Conservation (phyloP, 2,888 invertebrate genomes). For the Hoplodrina blanda region DNA sequence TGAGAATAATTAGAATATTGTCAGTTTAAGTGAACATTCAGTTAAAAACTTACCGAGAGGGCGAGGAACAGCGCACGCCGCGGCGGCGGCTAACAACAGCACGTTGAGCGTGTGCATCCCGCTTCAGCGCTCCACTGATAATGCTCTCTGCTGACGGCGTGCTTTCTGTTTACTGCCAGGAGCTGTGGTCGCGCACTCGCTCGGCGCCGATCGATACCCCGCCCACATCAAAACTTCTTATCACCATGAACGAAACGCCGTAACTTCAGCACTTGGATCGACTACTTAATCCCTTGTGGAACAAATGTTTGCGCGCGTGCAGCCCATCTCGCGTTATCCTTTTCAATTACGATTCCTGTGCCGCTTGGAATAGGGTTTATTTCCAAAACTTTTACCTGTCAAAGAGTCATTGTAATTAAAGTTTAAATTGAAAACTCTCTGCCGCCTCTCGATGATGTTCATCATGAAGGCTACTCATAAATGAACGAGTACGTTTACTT, state of each 20-base stretch:
- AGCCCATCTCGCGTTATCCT: slow-evolving; percentile 47
- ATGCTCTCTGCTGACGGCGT: slow-evolving; percentile 63
- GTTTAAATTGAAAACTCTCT: slow-evolving; percentile 44
- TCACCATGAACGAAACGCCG: slow-evolving; percentile 60
- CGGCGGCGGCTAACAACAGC: slow-evolving; percentile 71
- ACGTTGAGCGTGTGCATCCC: slow-evolving; percentile 77
- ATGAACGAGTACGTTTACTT: slow-evolving; percentile 12
- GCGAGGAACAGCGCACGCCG: slow-evolving; percentile 76
- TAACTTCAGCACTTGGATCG: slow-evolving; percentile 58
- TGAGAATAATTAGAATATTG: slow-evolving; percentile 12
- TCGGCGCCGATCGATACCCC: slow-evolving; percentile 87
- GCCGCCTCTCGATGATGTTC: slow-evolving; percentile 36
- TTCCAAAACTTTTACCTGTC: slow-evolving; percentile 44
- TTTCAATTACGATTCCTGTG: slow-evolving; percentile 62
- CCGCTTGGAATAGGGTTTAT: slow-evolving; percentile 58
- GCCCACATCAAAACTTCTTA: slow-evolving; percentile 81
- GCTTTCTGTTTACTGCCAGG: slow-evolving; percentile 77
- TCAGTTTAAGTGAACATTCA: slow-evolving; percentile 24
- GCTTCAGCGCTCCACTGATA: slow-evolving; percentile 55
- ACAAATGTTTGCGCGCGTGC: slow-evolving; percentile 27
- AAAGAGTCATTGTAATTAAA: slow-evolving; percentile 44
- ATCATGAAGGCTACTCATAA: slow-evolving; percentile 16
- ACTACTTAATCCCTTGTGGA: slow-evolving; percentile 47
- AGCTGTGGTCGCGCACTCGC: slow-evolving; percentile 74
- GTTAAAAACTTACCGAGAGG: slow-evolving; percentile 76